Evolutionary conservation across 1,140 invertebrate species (phyloP), one percentile per base, ranked within the genome.

Genomic region (Argopecten irradians): DNA sequence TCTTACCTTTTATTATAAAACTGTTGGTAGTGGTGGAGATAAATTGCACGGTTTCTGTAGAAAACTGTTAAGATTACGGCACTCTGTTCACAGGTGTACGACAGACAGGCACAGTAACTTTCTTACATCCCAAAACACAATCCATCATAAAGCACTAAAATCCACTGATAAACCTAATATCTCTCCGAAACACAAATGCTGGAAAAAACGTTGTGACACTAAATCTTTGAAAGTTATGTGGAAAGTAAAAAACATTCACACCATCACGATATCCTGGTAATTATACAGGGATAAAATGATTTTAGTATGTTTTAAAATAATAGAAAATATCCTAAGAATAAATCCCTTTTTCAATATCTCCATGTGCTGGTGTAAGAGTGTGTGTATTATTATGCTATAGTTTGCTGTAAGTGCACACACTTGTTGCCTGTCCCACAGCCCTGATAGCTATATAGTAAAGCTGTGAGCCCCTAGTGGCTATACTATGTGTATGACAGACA

Each of bases 61-160:
- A 71, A 71, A 71, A 71, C 55, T 71, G n/a, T 0, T 11, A 46
- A 71, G 55, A 71, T 71, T 71, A 71, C 11, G 55, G 55, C 55
- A 22, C 3, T 46, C 43, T 46, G 22, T 46, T 71, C 22, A 71
- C 55, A 71, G 55, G 55, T 71, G 55, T 71, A 71, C 55, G 8
- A 71, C n/a, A 28, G 16, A 71, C 55, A 28, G 55, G n/a, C 28
- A 71, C 22, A 71, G n/a, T 71, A 5, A 3, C 55, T 71, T 71
- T 71, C 22, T 71, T 71, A 71, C 55, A 71, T 71, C 55, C 55
- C 55, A 71, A 28, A 71, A 71, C 55, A 71, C 55, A 71, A 71
- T 71, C 16, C 55, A 71, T 71, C 28, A 71, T 71, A 71, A 28
- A 7, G 55, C 28, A 7, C 22, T 28, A 71, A 5, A 71, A 71